These are phyloP conservation scores for Cheirogaleus medius DNA, from an alignment of 2,113 vertebrate species.

Conservation along the genomic window DNA sequence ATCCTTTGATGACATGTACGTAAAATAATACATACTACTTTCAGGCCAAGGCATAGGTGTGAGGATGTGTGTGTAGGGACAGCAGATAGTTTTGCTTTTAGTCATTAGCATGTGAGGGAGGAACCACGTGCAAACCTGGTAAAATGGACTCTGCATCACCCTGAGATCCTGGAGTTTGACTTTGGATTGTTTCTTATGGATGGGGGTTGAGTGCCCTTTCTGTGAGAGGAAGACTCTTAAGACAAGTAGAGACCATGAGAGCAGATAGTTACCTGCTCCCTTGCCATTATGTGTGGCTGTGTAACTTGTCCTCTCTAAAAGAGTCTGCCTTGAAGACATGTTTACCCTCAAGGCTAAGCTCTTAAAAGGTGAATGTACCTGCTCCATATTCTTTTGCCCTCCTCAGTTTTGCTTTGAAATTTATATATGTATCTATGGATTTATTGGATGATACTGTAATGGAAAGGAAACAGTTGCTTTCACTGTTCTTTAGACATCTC, in stretches of 20 bases:
- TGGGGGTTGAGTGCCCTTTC: not conserved
- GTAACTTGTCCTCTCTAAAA: not conserved
- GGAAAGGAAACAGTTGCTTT: conserved; percentile 40
- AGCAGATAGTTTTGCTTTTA: not conserved
- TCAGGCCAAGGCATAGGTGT: not conserved
- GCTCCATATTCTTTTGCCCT: not conserved
- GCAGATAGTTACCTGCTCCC: not conserved
- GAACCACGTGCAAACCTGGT: not conserved
- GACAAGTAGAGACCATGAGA: not conserved
- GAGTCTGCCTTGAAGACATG: not conserved
- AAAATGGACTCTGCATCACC: not conserved
- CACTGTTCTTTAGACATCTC: conserved; percentile 28
- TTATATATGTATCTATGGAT: not conserved
- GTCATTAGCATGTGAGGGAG: not conserved
- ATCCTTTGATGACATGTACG: not conserved
- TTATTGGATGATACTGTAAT: not conserved
- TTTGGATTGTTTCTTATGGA: not conserved
- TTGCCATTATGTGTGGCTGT: not conserved
- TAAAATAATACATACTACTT: not conserved
- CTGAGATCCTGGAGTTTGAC: not conserved
- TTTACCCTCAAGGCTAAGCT: not conserved
- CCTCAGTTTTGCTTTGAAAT: not conserved
- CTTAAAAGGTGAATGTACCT: not conserved
- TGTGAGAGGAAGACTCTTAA: not conserved
- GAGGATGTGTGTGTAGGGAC: not conserved